Base-by-base conservation (phyloP, 2,888 invertebrate genomes). In the Sarcophaga carnaria region DNA sequence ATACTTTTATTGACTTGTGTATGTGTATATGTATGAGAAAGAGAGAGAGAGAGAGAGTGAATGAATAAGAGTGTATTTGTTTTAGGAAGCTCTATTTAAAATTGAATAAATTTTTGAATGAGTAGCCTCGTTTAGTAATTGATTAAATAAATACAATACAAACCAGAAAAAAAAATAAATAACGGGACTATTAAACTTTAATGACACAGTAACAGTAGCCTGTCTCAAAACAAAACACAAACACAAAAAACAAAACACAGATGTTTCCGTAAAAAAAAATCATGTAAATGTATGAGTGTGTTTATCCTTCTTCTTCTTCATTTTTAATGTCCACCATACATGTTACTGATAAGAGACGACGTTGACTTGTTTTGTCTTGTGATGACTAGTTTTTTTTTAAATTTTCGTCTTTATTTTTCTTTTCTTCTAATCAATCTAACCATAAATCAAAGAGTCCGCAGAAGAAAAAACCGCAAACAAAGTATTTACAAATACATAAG, bases 141-240 rank as follows among this genome's bases (percentile, higher is more conserved):
- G 60, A 74, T 60, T 72, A 67, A 67, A 14, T 74, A 8, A 14
- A 27, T 59, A 17, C 10, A 67, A 66, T 1, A 49, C 10, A 64
- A 54, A 64, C 12, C 0, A 67, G 14, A 37, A 6, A 22, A 22
- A 22, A 22, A 22, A 37, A 37, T 27, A 10, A 54, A 12, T 54
- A 75, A 49, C n/a, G 45, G 82, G 90, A 89, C 82, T 90, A 90
- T 90, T 88, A 90, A 91, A 91, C 91, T 90, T 87, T 86, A 87
- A 74, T 91, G 90, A 90, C 91, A 90, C 90, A 90, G 88, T 91
- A 89, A 90, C 89, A 62, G 67, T 63, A 54, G 54, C 14, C 17
- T 10, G 12, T 17, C 54, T 6, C 25, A 37, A 79, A 27, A 2
- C 49, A 70, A 27, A 71, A 59, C 3, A 45, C 49, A 49, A n/a